Conservation (phyloP, 2,888 invertebrate species). For the Ophion ventricosus region DNA sequence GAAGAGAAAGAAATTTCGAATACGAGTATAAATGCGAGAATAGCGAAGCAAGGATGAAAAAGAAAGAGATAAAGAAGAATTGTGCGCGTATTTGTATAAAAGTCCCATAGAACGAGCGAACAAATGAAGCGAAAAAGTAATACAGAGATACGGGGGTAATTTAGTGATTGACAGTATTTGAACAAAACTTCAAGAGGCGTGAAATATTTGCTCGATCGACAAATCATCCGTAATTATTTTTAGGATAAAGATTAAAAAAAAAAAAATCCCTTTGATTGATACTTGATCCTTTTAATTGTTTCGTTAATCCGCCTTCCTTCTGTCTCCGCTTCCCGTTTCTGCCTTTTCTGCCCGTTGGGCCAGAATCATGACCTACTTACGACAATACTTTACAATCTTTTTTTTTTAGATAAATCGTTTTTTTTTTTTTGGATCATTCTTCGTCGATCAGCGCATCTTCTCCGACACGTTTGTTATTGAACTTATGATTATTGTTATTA, state of each 20-base stretch:
- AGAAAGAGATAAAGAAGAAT: not conserved
- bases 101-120: not conserved
- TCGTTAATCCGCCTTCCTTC: conserved; percentile 1
- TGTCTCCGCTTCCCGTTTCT: conserved; percentile 28
- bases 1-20: not conserved
- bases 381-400: conserved; percentile 56
- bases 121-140: not conserved
- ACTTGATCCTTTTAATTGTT: not conserved
- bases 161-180: not conserved
- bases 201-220: not conserved
- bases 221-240: not conserved
- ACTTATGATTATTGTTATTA: conserved; percentile 17
- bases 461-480: not conserved
- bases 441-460: conserved; percentile 19
- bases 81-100: not conserved
- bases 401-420: conserved; percentile 44
- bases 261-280: not conserved
- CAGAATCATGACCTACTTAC: conserved; percentile 64
- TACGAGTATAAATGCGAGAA: not conserved
- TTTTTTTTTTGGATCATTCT: conserved; percentile 31
- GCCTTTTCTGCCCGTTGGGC: conserved; percentile 39
- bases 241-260: not conserved
- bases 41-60: not conserved
- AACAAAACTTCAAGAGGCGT: conserved; percentile 23
- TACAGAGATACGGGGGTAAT: not conserved